Evolutionary conservation across 1,140 invertebrate species (phyloP).

Genomic region (honey bee (Apis mellifera)): DNA sequence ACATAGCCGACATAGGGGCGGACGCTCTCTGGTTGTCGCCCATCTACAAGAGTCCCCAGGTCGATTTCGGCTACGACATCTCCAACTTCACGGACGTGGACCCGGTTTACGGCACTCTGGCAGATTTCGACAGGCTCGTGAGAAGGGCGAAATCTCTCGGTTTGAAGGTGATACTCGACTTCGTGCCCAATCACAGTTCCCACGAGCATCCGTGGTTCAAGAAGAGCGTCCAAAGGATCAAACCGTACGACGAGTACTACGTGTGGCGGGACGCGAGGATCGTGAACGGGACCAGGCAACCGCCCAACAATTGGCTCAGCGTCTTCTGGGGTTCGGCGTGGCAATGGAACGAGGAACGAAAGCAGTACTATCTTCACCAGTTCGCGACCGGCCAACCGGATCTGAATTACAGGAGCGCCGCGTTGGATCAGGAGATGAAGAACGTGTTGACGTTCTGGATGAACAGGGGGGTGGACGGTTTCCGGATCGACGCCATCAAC

Average conservation of each 20-base stretch:
- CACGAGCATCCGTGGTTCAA: constrained; percentile 86
- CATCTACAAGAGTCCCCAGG: constrained; percentile 82
- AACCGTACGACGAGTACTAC: constrained; percentile 87
- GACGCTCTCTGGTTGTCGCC: constrained; percentile 86
- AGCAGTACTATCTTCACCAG: constrained; percentile 85
- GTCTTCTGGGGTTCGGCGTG: constrained; percentile 81
- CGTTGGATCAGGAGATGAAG: constrained; percentile 83
- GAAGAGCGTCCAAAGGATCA: constrained; percentile 82
- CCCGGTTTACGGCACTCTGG: constrained; percentile 83
- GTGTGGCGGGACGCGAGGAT: constrained; percentile 83
- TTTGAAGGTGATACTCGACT: constrained; percentile 83
- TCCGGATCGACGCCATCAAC: constrained; percentile 85
- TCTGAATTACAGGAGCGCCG: constrained; percentile 85
- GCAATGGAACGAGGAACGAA: constrained; percentile 80
- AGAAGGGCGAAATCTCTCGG: constrained; percentile 70
- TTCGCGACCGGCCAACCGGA: constrained; percentile 86
- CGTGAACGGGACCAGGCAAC: constrained; percentile 50
- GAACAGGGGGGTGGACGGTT: constrained; percentile 86
- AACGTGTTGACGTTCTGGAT: constrained; percentile 85
- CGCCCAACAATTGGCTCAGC: constrained; percentile 78
- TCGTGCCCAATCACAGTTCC: constrained; percentile 90
- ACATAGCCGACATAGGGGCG: constrained; percentile 85
- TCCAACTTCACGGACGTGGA: constrained; percentile 84
- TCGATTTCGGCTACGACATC: constrained; percentile 86
- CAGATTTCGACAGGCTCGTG: constrained; percentile 83